Evolutionary conservation across 2,113 vertebrate species (phyloP).

Genomic region (Excalfactoria chinensis): DNA sequence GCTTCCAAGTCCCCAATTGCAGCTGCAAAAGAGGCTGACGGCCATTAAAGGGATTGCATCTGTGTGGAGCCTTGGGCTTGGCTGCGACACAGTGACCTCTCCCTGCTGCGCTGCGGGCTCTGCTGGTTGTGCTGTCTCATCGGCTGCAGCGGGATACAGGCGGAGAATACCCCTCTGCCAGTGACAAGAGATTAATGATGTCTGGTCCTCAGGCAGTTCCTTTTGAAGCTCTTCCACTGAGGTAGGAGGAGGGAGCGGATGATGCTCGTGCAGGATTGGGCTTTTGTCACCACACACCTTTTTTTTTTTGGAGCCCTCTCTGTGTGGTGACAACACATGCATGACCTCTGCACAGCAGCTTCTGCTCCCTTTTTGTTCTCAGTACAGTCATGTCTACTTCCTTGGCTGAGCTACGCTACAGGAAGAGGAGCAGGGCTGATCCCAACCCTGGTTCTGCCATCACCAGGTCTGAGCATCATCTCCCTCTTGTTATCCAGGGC

Average conservation of each 20-base stretch:
- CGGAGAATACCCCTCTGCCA: background rate
- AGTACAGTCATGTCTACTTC: rapidly evolving
- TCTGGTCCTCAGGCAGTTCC: background rate
- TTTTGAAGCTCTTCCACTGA: background rate
- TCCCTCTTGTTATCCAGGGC: background rate
- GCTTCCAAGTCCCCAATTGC: slow-evolving; percentile 40
- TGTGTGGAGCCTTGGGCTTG: rapidly evolving
- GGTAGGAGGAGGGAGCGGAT: background rate
- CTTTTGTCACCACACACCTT: background rate
- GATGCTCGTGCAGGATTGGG: background rate
- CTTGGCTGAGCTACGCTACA: rapidly evolving
- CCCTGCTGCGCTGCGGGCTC: rapidly evolving
- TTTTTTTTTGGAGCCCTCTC: background rate
- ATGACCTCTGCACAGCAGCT: rapidly evolving
- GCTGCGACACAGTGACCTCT: background rate
- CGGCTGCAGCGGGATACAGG: rapidly evolving
- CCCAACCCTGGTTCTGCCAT: background rate
- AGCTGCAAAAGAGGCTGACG: background rate
- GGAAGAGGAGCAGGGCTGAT: background rate
- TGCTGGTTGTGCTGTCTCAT: background rate
- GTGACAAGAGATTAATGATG: slow-evolving; percentile 34
- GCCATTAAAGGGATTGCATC: slow-evolving; percentile 30
- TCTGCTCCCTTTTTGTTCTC: background rate
- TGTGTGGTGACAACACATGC: rapidly evolving
- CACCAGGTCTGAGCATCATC: background rate